Conservation (phyloP, 2,113 vertebrate genomes). For the Falcunculus frontatus region DNA sequence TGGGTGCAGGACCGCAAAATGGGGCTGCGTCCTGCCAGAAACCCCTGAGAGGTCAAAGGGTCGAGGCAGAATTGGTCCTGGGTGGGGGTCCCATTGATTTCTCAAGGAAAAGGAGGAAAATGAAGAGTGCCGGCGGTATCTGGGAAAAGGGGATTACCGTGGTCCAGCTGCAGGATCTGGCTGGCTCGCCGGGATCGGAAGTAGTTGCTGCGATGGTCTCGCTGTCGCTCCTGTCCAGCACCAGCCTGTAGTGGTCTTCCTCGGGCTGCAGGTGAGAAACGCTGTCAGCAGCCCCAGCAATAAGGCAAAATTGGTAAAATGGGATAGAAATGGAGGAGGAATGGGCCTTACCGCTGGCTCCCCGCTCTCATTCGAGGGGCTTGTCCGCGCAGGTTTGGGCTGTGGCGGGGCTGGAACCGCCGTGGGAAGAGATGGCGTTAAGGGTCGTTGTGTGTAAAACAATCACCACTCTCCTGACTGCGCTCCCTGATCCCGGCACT, state of each 20-base stretch:
- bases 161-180: slow-evolving; percentile 73
- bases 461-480: neutral
- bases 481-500: accelerated
- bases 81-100: neutral
- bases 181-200: slow-evolving; percentile 77
- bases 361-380: slow-evolving; percentile 30
- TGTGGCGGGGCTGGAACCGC: slow-evolving; percentile 68
- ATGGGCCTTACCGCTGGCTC: slow-evolving; percentile 62
- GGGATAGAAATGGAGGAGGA: neutral
- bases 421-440: neutral
- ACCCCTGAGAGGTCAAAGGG: neutral
- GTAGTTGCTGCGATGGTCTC: slow-evolving; percentile 84
- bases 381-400: slow-evolving; percentile 20
- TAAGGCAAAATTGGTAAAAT: neutral
- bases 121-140: neutral
- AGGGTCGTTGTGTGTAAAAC: accelerated
- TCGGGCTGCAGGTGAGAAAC: slow-evolving; percentile 62
- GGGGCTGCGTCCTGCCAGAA: neutral
- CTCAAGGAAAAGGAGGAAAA: neutral
- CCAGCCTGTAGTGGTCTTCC: slow-evolving; percentile 80
- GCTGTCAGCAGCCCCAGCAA: accelerated
- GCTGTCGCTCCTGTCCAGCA: slow-evolving; percentile 83
- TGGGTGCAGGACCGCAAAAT: neutral
- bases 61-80: neutral
- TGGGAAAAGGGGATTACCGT: neutral